Base-by-base conservation (phyloP, 2,888 invertebrate species). In the Anoplius nigerrimus region DNA sequence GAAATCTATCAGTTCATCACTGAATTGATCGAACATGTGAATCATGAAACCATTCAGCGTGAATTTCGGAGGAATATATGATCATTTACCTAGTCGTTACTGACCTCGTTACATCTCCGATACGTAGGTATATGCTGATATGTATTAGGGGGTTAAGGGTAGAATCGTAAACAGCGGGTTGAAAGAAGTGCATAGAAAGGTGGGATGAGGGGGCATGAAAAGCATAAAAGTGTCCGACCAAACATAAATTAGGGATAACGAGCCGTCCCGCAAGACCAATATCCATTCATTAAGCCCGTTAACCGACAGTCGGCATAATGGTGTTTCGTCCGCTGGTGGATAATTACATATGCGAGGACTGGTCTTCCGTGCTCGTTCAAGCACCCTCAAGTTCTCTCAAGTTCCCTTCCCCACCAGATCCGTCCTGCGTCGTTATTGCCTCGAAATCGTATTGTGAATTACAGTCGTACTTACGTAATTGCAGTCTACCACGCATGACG, bases 221-320 rank as follows among this genome's bases (percentile, higher is more conserved):
- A 34, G 34, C 59, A 66, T 55, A 59, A 69, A 67, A 67, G 46
- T 43, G 43, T 55, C 69, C 60, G 71, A 66, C 63, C 68, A 73
- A 76, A 78, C 72, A 75, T 76, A 72, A 82, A 78, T 79, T 75
- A 78, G 61, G 71, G 73, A 78, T 79, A 82, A 82, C 78, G 75
- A 81, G 74, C 63, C 46, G 53, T 57, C 55, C 61, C 53, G 46
- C 46, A 16, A 66, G 69, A 75, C 73, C 78, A 66, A 79, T 75
- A 74, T 75, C 68, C 69, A 72, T 22, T 70, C 66, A 72, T 82
- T 74, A 74, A 69, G 66, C 66, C 57, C 66, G 69, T 69, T 76
- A 73, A 69, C 74, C 76, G 67, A 71, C 80, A 73, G 72, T 56
- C 66, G 56, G 62, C 71, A 73, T 74, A 76, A 79, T 72, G 65